Base-by-base conservation (phyloP, 2,888 invertebrate species). In the Drosophila subsilvestris region DNA sequence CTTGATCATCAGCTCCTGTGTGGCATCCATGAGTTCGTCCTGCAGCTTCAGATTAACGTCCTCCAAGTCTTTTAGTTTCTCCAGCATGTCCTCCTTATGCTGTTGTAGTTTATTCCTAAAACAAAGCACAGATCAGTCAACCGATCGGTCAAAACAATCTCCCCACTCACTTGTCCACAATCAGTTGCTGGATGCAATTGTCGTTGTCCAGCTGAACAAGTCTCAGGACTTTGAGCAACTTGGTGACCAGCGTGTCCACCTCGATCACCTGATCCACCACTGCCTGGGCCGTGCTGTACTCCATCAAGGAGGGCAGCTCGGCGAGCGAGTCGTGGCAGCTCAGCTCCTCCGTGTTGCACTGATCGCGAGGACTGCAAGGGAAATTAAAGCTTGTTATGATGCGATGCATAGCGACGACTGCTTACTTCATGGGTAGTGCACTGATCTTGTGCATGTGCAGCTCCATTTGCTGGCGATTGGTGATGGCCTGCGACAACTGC, bases 401-500 rank as follows among this genome's bases (percentile, higher is more conserved):
- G 29, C n/a, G 2, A 10, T 17, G 0, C 5, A 7, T 1, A 10
- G 0, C 1, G 1, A 9, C 0, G 8, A 27, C 0, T 5, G 79
- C 74, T 88, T 71, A 92, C 92, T 88, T 90, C 66, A 92, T 81
- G 91, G 91, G 90, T 90, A 92, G 69, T 54, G 70, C 78, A 90
- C 80, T 79, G 10, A 92, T 83, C 93, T 94, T 88, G 87, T 93
- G 78, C 75, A 88, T 89, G 67, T 93, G 94, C 51, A 94, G 93
- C 89, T 95, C 95, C 70, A 94, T 93, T 77, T 95, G 94, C 86
- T 96, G 96, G 1, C 96, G 94, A 88, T 94, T 94, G 54, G 95
- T 93, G 89, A 96, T 96, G 58, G 96, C 95, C 80, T 96, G 96
- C 0, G 96, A 95, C 9, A 97, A 92, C 90, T 95, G 96, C 84